Percentiles rank a stretch among this genome's conserved stretches.
phyloP scores from a whole-genome alignment of 1,140 invertebrate genomes.

The Papilio polytes region DNA sequence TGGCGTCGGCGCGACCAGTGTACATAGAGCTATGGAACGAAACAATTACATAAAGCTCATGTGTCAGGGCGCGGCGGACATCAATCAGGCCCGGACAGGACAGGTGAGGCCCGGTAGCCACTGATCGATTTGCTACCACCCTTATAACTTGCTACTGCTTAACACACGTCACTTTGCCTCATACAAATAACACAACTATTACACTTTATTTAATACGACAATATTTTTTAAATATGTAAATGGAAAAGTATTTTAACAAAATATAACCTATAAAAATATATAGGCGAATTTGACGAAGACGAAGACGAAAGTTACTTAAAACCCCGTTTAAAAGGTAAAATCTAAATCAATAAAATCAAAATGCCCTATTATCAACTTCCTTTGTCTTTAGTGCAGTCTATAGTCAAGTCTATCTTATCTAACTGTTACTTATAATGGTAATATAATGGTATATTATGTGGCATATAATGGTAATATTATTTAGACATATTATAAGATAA shows the following conservation, averaged over 20 bases:
- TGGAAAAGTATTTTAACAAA: too few species aligned
- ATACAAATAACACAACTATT: background rate
- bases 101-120: slow-evolving; percentile 25
- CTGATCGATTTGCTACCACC: slow-evolving; percentile 17
- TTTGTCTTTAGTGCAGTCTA: background rate
- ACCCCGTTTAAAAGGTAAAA: too few species aligned
- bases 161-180: background rate
- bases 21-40: background rate
- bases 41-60: slow-evolving; percentile 22
- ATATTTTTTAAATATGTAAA: too few species aligned
- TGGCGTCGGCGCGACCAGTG: background rate
- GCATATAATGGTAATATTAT: too few species aligned
- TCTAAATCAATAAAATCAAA: too few species aligned
- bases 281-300: too few species aligned
- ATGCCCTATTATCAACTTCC: too few species aligned
- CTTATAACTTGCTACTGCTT: slow-evolving; percentile 9
- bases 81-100: slow-evolving; percentile 7
- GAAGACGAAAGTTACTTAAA: too few species aligned
- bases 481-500: too few species aligned
- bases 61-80: slow-evolving; percentile 13
- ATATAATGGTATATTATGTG: too few species aligned
- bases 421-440: too few species aligned
- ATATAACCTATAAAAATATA: too few species aligned
- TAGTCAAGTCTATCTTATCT: background rate
- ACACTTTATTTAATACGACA: background rate